Conservation (phyloP, 2,113 vertebrate species). For the Rattus rattus region DNA sequence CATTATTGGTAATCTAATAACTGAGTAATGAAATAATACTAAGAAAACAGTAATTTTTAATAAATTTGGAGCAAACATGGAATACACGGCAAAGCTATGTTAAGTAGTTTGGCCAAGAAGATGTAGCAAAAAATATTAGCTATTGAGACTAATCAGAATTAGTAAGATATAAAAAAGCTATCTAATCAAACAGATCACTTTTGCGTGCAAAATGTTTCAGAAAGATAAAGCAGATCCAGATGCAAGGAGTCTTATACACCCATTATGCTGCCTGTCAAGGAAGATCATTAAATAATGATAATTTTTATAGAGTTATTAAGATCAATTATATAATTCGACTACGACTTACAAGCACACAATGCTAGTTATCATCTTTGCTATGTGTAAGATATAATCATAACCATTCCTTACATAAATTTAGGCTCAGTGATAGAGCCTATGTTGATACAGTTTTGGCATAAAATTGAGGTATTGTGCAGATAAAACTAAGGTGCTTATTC, state of each 20-base stretch:
- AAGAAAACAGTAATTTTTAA: constrained; percentile 53
- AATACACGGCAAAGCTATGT: constrained; percentile 16
- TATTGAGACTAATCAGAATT: constrained; percentile 20
- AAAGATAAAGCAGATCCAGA: constrained; percentile 34
- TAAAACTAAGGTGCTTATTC: constrained; percentile 63
- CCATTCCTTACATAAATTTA: constrained; percentile 41
- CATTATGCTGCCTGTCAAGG: neutral
- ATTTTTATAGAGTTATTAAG: constrained; percentile 21
- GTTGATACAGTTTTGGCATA: neutral
- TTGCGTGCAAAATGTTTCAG: neutral
- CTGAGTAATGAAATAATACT: constrained; percentile 64
- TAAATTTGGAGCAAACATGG: constrained; percentile 34
- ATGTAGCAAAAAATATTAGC: constrained; percentile 28
- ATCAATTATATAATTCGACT: constrained; percentile 17
- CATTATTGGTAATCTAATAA: constrained; percentile 69
- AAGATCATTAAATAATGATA: constrained; percentile 51
- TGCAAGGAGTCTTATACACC: neutral
- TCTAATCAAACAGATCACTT: constrained; percentile 40
- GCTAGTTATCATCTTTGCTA: neutral
- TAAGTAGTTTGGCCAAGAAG: constrained; percentile 9
- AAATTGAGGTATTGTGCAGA: constrained; percentile 58
- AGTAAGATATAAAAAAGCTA: constrained; percentile 58
- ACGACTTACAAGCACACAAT: neutral
- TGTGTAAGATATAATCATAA: constrained; percentile 37
- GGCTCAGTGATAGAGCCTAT: constrained; percentile 19